Evolutionary conservation across 2,888 invertebrate genomes (phyloP), one percentile per base, ranked within the genome.

Genomic region (Epinotia demarniana): DNA sequence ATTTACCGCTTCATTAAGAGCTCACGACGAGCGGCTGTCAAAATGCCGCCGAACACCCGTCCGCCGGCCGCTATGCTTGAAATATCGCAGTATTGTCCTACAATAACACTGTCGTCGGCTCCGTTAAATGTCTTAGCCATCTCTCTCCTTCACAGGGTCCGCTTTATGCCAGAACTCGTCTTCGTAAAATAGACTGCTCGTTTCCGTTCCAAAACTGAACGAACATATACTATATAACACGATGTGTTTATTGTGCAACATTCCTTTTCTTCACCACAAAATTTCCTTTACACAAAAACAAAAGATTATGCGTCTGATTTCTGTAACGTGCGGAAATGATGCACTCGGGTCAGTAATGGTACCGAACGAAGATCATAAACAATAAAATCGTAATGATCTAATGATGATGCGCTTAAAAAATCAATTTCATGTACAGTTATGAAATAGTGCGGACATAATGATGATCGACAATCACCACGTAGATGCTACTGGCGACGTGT

Each of bases 1-100:
- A 94, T 93, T 93, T 91, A 93, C 92, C 89, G 92, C 91, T 92
- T 93, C 93, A 93, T 93, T 93, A 93, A 90, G 91, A 92, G 90
- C 91, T 92, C 89, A 87, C 89, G 90, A 90, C 89, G 88, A 87
- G 86, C 86, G 86, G 83, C 91, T 92, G 93, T 93, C 93, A 93
- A 92, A 92, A 93, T 90, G 90, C 87, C 86, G 83, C 88, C 89
- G 88, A 89, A 90, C 86, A 85, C 84, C 86, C 86, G 86, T 86
- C 88, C 84, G 86, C 88, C 87, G 80, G 81, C 83, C 83, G 82
- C 79, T 73, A 78, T 85, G 87, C 89, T 88, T 91, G 88, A 92
- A 92, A 92, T 92, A 93, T 91, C 89, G 87, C 89, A 86, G 87
- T 86, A 89, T 90, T 91, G 90, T 92, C 89, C 89, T 88, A 91